These are phyloP conservation scores for Leucophora obtusa DNA, from an alignment of 2,888 invertebrate genomes.

Conservation along the genomic window DNA sequence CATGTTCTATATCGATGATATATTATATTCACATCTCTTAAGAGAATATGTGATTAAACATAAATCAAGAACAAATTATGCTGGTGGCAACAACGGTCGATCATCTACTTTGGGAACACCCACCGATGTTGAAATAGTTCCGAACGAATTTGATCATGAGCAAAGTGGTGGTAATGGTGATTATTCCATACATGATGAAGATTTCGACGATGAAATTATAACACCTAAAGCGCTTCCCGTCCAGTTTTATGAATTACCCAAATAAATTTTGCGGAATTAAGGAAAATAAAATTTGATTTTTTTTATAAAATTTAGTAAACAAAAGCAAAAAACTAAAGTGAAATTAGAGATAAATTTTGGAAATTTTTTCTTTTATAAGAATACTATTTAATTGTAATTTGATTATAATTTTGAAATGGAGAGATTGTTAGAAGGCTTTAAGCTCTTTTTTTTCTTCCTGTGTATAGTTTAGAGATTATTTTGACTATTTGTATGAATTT, in stretches of 20 bases:
- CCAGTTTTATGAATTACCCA: constrained; percentile 76
- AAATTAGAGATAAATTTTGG: constrained; percentile 39
- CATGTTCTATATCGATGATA: constrained; percentile 83
- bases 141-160: constrained; percentile 77
- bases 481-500: constrained; percentile 59
- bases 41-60: constrained; percentile 74
- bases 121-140: constrained; percentile 77
- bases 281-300: constrained; percentile 27
- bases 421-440: constrained; percentile 64
- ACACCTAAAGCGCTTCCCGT: constrained; percentile 79
- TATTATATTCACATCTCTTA: constrained; percentile 80
- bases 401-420: constrained; percentile 53
- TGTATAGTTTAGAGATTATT: constrained; percentile 63
- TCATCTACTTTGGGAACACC: constrained; percentile 69
- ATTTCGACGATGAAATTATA: constrained; percentile 78
- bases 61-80: constrained; percentile 71
- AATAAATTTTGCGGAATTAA: constrained; percentile 67
- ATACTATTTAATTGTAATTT: constrained; percentile 38
- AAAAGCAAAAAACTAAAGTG: constrained; percentile 34
- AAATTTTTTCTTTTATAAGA: constrained; percentile 44
- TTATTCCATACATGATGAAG: constrained; percentile 76
- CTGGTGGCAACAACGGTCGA: constrained; percentile 68
- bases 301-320: constrained; percentile 24
- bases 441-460: constrained; percentile 56
- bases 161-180: constrained; percentile 71